Evolutionary conservation across 1,140 invertebrate genomes (phyloP), one percentile per base, ranked within the genome.

Genomic region (Fopius arisanus): DNA sequence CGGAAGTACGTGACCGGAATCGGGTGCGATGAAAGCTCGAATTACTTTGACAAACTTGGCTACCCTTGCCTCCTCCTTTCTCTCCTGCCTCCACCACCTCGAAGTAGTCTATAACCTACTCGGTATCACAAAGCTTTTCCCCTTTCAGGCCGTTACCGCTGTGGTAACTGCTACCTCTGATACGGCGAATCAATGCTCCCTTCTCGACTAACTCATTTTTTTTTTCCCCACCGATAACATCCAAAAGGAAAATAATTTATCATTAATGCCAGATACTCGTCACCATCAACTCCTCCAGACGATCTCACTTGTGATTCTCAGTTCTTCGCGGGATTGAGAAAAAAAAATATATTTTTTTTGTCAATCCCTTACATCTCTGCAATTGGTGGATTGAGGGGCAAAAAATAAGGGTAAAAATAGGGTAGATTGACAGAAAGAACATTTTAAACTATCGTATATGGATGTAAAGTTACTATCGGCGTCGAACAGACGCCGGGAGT

Each of bases 1-100:
- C 75, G 79, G 73, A 76, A 79, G 76, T 82, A 86, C 84, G 84
- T 86, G 84, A 82, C 81, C 75, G 75, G 84, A 86, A 86, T 86
- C 66, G 75, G 67, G 69, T 51, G 37, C 28, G 73, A 75, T 73
- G 79, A 78, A 80, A 79, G 80, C 80, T 80, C 80, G 80, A 83
- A 83, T 83, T 84, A 84, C 83, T 82, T 82, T 81, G 82, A 85
- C 83, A 81, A 82, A 81, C 83, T 85, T 77, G 70, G 28, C 67
- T 68, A 29, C 23, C 23, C 63, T 19, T 16, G 3, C 28, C 21
- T 3, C 41, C 41, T 14, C 14, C 54, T 29, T 33, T 37, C 54
- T 59, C 29, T 3, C 65, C 23, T 16, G 31, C 37, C 67, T 67
- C 21, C 65, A 16, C 65, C 41, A 40, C 48, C 59, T 33, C 41